phyloP scores from a whole-genome alignment of 2,888 invertebrate species.

The Hypena proboscidalis region DNA sequence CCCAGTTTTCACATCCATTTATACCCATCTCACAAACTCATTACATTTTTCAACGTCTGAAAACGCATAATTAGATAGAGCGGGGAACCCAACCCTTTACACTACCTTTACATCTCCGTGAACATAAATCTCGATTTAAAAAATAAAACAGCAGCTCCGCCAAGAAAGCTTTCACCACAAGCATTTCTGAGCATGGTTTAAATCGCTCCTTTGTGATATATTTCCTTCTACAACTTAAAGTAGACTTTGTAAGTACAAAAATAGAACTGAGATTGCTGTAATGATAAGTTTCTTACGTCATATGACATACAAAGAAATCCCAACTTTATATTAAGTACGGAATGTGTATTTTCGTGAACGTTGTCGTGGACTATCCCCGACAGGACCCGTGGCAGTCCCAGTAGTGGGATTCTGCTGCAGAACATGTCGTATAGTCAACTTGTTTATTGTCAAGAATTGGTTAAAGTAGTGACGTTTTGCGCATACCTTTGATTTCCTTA shows the following conservation, averaged over 20 bases:
- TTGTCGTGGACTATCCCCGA: slow-evolving; percentile 33
- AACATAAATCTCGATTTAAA: slow-evolving; percentile 75
- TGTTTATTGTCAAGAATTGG: slow-evolving; percentile 67
- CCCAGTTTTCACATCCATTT: slow-evolving; percentile 23
- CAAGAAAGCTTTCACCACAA: slow-evolving; percentile 79
- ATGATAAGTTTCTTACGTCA: slow-evolving; percentile 30
- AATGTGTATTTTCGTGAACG: slow-evolving; percentile 39
- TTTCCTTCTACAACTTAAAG: slow-evolving; percentile 37
- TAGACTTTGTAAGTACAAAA: slow-evolving; percentile 32
- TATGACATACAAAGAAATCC: slow-evolving; percentile 43
- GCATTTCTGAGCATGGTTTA: slow-evolving; percentile 74
- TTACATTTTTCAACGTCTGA: slow-evolving; percentile 49
- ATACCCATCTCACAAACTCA: slow-evolving; percentile 39
- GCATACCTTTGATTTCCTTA: slow-evolving; percentile 50
- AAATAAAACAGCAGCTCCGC: slow-evolving; percentile 72
- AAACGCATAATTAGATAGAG: slow-evolving; percentile 51
- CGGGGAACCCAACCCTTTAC: slow-evolving; percentile 44
- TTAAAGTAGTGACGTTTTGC: slow-evolving; percentile 51
- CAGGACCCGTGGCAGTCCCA: slow-evolving; percentile 57
- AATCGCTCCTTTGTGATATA: slow-evolving; percentile 71
- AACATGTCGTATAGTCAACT: slow-evolving; percentile 62
- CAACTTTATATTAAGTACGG: slow-evolving; percentile 40
- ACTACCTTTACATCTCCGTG: slow-evolving; percentile 52
- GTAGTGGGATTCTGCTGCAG: slow-evolving; percentile 56
- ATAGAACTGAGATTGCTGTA: slow-evolving; percentile 33